A percentile compares a stretch with the other conserved stretches of the same genome.
phyloP scores from a whole-genome alignment of 1,140 invertebrate species.

The Solen grandis region DNA sequence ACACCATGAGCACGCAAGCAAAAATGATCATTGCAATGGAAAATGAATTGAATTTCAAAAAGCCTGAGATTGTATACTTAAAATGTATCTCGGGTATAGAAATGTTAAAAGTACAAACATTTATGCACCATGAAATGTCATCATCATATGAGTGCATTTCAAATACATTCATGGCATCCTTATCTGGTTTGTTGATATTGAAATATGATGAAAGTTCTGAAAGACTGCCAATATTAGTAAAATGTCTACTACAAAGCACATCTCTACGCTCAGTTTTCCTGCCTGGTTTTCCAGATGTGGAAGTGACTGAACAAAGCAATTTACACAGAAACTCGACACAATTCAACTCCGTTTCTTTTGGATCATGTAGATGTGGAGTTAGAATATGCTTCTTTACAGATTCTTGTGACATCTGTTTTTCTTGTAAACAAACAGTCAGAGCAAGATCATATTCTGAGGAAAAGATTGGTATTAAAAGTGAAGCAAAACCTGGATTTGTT shows the following conservation, averaged over 20 bases:
- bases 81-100: slow-evolving; percentile 2
- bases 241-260: neutral
- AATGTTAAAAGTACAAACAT: neutral
- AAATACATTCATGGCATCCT: neutral
- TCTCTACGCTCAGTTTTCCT: neutral
- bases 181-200: neutral
- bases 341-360: too few species aligned
- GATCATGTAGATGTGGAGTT: too few species aligned
- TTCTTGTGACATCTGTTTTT: neutral
- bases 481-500: neutral
- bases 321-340: too few species aligned
- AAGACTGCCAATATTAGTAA: neutral
- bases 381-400: too few species aligned
- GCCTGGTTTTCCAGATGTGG: neutral
- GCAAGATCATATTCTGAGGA: neutral
- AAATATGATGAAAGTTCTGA: neutral
- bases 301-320: neutral
- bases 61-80: neutral
- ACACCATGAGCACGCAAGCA: neutral
- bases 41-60: neutral
- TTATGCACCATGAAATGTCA: neutral
- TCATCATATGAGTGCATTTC: neutral
- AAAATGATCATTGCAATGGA: neutral
- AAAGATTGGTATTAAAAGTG: neutral
- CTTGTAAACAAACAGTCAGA: neutral